Conservation (phyloP, 2,797 vertebrate genomes). For the Lagorchestes hirsutus region DNA sequence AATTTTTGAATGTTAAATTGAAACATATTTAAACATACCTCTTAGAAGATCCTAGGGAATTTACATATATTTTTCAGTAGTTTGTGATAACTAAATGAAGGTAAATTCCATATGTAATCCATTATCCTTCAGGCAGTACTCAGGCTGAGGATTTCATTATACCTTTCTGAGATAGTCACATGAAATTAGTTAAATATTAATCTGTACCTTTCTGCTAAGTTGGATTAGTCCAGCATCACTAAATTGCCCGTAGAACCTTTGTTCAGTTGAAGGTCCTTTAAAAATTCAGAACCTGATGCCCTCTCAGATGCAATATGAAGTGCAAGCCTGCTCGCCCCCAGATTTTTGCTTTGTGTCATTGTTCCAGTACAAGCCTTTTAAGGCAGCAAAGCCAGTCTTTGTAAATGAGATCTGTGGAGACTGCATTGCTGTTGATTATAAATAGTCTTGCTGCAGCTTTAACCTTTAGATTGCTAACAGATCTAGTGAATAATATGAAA, state of each 20-base stretch:
- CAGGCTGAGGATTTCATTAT: conserved; percentile 23
- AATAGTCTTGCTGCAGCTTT: conserved; percentile 47
- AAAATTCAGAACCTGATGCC: not conserved
- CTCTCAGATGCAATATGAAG: not conserved
- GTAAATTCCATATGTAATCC: not conserved
- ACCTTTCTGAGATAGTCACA: not conserved
- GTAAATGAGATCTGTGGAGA: not conserved
- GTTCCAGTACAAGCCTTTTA: conserved; percentile 25
- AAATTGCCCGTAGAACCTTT: conserved; percentile 34
- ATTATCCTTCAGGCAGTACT: conserved; percentile 74
- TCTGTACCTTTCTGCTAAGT: not conserved
- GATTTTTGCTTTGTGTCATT: not conserved
- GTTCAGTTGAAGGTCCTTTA: conserved; percentile 36
- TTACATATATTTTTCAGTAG: conserved; percentile 59
- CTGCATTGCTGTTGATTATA: not conserved
- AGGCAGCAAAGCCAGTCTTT: conserved; percentile 41
- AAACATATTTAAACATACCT: conserved; percentile 54
- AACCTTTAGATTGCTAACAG: conserved; percentile 19
- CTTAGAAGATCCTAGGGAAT: not conserved
- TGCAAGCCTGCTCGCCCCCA: conserved; percentile 19
- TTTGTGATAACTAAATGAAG: conserved; percentile 58
- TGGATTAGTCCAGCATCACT: conserved; percentile 18
- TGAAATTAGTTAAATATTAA: conserved; percentile 68
- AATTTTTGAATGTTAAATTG: not conserved
- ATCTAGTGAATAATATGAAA: not conserved